These are phyloP conservation scores for Chelon auratus DNA, from an alignment of 2,797 vertebrate genomes.

Conservation along the genomic window DNA sequence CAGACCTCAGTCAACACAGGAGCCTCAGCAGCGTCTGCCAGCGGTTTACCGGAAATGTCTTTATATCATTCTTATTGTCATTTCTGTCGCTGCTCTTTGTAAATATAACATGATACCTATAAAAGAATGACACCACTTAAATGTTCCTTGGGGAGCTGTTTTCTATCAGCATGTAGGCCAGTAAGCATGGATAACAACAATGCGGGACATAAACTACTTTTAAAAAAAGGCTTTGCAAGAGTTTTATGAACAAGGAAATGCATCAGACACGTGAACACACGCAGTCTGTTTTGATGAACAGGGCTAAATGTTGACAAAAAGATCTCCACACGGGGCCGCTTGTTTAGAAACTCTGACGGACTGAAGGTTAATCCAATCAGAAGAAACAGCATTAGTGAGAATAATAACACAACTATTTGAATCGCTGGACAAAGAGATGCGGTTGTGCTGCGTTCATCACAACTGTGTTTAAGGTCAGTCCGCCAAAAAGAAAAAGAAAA, in stretches of 20 bases:
- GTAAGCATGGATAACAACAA: background rate
- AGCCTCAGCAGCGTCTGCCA: background rate
- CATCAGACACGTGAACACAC: background rate
- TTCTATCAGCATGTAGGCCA: background rate
- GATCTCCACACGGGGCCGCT: background rate
- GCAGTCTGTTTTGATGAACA: background rate
- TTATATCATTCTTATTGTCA: background rate
- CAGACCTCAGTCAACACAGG: background rate
- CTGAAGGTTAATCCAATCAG: background rate
- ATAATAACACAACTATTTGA: background rate
- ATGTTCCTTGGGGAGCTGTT: background rate
- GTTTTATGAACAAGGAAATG: background rate
- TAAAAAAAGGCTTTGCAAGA: background rate
- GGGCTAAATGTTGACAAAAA: background rate
- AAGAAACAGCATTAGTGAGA: background rate
- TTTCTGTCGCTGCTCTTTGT: background rate
- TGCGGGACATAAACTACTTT: background rate
- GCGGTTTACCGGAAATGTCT: background rate
- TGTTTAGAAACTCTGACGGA: background rate
- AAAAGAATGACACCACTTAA: background rate
- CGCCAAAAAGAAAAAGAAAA: background rate
- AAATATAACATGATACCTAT: background rate
- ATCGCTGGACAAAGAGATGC: background rate
- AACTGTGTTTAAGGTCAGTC: background rate
- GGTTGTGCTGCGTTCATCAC: background rate